phyloP scores from a whole-genome alignment of 2,113 vertebrate genomes.

The Ibidorhyncha struthersii region DNA sequence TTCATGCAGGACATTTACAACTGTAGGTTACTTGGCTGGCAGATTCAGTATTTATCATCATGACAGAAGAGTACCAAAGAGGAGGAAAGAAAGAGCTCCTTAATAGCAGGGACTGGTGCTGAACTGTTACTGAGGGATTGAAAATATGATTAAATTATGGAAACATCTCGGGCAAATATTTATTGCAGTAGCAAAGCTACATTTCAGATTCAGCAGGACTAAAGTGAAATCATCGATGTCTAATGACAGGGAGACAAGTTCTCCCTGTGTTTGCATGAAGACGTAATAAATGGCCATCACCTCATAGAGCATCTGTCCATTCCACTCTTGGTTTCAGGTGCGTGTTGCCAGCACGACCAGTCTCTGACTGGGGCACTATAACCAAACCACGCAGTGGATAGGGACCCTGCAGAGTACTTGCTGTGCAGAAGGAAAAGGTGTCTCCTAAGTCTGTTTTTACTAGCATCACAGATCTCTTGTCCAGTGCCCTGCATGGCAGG shows the following conservation, averaged over 20 bases:
- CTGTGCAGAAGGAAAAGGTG: neutral
- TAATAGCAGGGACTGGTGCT: neutral
- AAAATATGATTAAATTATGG: neutral
- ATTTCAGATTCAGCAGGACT: neutral
- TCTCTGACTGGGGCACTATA: neutral
- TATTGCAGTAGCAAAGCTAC: neutral
- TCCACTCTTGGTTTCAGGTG: neutral
- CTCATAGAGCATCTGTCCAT: neutral
- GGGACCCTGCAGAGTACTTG: neutral
- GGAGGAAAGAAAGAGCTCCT: neutral
- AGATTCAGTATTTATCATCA: neutral
- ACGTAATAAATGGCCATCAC: neutral
- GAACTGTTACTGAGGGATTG: neutral
- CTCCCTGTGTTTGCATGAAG: neutral
- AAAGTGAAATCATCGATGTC: neutral
- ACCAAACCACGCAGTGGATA: rapidly evolving
- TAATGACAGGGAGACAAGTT: neutral
- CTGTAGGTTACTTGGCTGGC: neutral
- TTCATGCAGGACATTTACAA: neutral
- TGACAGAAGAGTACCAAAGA: neutral
- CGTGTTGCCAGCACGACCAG: neutral
- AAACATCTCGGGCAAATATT: neutral
- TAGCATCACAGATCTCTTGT: neutral
- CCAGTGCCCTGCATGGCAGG: neutral
- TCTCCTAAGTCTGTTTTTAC: neutral